Evolutionary conservation across 2,888 invertebrate genomes (phyloP), one percentile per base, ranked within the genome.

Genomic region (Antheraea yamamai): DNA sequence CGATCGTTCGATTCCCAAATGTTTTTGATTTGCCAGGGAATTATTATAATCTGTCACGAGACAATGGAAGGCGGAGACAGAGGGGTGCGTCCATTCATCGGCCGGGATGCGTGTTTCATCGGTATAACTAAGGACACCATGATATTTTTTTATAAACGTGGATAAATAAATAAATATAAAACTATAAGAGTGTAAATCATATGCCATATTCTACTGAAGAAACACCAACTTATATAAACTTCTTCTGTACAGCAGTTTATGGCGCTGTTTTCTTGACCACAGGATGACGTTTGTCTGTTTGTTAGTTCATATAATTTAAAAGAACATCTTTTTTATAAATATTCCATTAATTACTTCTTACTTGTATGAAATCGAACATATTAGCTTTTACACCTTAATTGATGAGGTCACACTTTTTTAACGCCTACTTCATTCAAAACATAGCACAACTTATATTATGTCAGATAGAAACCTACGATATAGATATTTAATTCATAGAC

Each of bases 11-110:
- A 92, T 93, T 89, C 91, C 89, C 90, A 88, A 92, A 92, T 91
- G 92, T 89, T 88, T 92, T 94, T 92, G 94, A 94, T 94, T 93
- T 93, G 93, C 89, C 86, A 89, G 88, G 86, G 89, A 92, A 94
- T 93, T 93, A 94, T 93, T 89, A 88, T 93, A 92, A 94, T 94
- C 85, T 90, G 88, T 90, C 88, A 78, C 82, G 86, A 85, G 88
- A 94, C 95, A 95, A 94, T 94, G 92, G 94, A 80, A 82, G 95
- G 95, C 92, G 93, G 86, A 77, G 75, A 73, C 79, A 81, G 82
- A 82, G 82, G 85, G 81, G 84, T 82, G 87, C 83, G 85, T 87
- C 86, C 85, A 84, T 85, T 84, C 84, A 85, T 81, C 81, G 79
- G 73, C 51, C 77, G 76, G 23, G 61, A 73, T 51, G 58, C 58